A percentile compares a stretch with the other conserved stretches of the same genome.
These are phyloP conservation scores for Penaeus monodon DNA, from an alignment of 2,888 invertebrate species.

Conservation along the genomic window DNA sequence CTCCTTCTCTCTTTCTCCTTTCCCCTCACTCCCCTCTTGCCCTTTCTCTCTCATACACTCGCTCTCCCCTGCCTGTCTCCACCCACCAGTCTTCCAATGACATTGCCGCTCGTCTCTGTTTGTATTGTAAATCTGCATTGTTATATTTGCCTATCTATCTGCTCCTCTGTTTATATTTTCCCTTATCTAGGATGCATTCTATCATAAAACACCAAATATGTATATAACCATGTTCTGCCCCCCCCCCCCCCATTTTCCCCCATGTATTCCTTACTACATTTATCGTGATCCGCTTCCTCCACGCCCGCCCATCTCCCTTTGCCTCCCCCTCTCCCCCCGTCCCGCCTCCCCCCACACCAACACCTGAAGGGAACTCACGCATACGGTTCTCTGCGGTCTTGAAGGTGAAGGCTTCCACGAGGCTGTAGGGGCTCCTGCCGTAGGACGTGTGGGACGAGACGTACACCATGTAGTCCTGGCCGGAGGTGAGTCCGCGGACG, in stretches of 20 bases:
- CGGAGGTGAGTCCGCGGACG: slow-evolving; percentile 51
- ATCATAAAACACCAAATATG: no score
- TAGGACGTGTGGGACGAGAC: slow-evolving; percentile 60
- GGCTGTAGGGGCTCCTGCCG: slow-evolving; percentile 52
- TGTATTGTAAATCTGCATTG: no score
- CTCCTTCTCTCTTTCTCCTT: background rate
- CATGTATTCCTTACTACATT: background rate
- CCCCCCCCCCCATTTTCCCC: background rate
- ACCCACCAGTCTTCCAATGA: no score
- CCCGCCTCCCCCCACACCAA: background rate
- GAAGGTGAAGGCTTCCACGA: slow-evolving; percentile 59
- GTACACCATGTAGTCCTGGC: slow-evolving; percentile 58
- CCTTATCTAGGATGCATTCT: no score
- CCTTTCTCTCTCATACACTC: background rate
- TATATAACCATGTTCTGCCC: background rate
- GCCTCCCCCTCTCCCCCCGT: background rate
- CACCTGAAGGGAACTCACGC: slow-evolving; percentile 36
- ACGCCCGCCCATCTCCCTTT: background rate
- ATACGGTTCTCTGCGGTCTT: slow-evolving; percentile 63
- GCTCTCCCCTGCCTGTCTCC: background rate
- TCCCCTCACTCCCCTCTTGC: background rate
- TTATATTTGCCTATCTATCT: no score
- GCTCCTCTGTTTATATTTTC: no score
- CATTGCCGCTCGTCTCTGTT: no score
- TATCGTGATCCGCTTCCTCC: background rate